Percentiles rank a stretch among this genome's conserved stretches.
Conservation (phyloP, 2,113 vertebrate genomes). For the Pelodiscus sinensis region DNA sequence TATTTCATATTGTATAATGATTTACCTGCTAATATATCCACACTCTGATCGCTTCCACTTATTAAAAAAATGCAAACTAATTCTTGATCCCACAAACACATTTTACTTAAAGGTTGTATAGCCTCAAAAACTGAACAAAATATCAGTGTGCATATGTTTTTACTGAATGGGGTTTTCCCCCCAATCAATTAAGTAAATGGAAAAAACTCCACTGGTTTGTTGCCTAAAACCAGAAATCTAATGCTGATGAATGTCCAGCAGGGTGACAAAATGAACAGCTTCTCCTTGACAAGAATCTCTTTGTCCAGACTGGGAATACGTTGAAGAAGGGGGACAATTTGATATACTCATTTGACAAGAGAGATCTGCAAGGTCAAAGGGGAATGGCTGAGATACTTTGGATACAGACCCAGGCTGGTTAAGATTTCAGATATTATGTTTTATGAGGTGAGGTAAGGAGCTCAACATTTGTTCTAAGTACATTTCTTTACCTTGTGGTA, state of each 20-base stretch:
- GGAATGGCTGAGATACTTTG: not conserved
- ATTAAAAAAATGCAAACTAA: not conserved
- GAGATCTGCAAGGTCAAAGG: not conserved
- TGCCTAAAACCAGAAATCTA: not conserved
- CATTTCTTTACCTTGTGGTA: not conserved
- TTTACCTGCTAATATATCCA: not conserved
- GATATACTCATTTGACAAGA: not conserved
- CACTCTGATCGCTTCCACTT: no score
- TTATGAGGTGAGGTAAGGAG: rapidly evolving
- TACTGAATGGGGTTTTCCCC: no score
- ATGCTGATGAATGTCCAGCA: not conserved
- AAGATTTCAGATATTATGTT: not conserved
- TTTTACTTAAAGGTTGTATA: not conserved
- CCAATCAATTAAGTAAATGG: not conserved
- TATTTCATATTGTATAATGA: not conserved
- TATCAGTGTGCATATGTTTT: not conserved
- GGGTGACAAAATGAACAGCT: not conserved
- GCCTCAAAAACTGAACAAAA: not conserved
- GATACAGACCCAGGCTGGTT: not conserved
- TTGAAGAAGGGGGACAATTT: rapidly evolving
- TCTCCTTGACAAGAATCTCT: not conserved
- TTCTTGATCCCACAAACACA: not conserved
- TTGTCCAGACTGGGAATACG: not conserved
- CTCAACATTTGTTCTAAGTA: not conserved
- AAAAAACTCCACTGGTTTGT: not conserved